These are phyloP conservation scores for Limnodromus scolopaceus DNA, from an alignment of 2,797 vertebrate species.

Conservation along the genomic window DNA sequence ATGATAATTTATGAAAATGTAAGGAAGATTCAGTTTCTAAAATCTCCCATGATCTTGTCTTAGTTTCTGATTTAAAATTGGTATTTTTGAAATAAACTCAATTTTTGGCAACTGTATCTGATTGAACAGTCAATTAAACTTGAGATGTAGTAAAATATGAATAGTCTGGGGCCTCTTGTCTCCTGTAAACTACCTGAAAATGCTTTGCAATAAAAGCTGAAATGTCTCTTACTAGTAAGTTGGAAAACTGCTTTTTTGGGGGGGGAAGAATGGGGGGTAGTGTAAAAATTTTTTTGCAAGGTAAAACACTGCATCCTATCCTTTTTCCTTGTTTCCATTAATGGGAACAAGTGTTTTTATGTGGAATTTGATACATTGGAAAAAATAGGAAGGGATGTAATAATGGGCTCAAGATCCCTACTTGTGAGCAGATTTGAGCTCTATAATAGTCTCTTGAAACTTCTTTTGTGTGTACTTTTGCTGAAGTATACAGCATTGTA, in stretches of 20 bases:
- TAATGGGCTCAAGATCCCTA: neutral
- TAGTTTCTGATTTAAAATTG: neutral
- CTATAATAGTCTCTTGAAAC: neutral
- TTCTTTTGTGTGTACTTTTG: neutral
- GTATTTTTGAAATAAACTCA: neutral
- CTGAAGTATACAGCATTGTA: neutral
- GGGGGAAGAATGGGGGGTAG: neutral
- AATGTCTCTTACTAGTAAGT: neutral
- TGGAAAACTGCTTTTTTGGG: neutral
- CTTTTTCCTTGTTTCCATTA: neutral
- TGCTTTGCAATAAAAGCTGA: neutral
- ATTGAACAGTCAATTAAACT: neutral
- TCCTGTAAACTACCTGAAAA: neutral
- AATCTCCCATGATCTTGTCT: accelerated
- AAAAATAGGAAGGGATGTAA: neutral
- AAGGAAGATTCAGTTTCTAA: neutral
- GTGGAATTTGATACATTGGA: neutral
- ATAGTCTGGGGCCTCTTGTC: neutral
- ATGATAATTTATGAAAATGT: neutral
- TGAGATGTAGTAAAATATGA: neutral
- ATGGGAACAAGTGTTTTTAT: neutral
- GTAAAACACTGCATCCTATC: neutral
- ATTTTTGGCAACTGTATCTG: neutral
- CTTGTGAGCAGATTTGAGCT: neutral
- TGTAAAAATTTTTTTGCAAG: neutral